Conservation (phyloP, 2,888 invertebrate species). For the Chydorus sphaericus region DNA sequence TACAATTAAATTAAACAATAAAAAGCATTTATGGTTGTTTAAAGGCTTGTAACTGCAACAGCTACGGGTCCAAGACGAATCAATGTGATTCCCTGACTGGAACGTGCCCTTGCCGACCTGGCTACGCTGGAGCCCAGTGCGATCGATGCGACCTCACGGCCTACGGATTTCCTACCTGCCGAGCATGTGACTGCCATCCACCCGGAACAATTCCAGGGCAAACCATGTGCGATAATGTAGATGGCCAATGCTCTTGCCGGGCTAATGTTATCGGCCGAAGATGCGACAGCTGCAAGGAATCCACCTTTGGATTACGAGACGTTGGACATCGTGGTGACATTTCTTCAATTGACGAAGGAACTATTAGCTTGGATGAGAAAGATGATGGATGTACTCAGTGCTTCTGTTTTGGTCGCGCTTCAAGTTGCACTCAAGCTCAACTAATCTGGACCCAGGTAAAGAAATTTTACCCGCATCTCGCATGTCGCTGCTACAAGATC, state of each 20-base stretch:
- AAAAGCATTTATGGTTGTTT: background rate
- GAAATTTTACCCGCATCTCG: background rate
- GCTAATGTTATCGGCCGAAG: conserved; percentile 65
- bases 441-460: conserved; percentile 62
- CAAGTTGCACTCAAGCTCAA: conserved; percentile 61
- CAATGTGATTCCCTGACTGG: conserved; percentile 52
- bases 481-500: too few species aligned
- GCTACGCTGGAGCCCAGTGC: conserved; percentile 62
- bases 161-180: conserved; percentile 76
- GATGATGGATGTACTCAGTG: conserved; percentile 75
- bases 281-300: conserved; percentile 67
- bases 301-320: conserved; percentile 68
- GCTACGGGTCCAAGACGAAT: conserved; percentile 46
- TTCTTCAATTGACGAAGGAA: background rate
- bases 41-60: conserved; percentile 55
- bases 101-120: conserved; percentile 58
- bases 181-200: conserved; percentile 63
- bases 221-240: conserved; percentile 42
- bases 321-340: too few species aligned
- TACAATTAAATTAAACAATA: too few species aligned
- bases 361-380: conserved; percentile 22
- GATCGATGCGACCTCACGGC: conserved; percentile 60
- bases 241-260: conserved; percentile 83
- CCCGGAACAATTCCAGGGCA: conserved; percentile 53
- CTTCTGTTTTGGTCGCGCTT: conserved; percentile 84